Evolutionary conservation across 2,113 vertebrate species (phyloP), one percentile per base, ranked within the genome.

Genomic region (Bombycilla garrulus): DNA sequence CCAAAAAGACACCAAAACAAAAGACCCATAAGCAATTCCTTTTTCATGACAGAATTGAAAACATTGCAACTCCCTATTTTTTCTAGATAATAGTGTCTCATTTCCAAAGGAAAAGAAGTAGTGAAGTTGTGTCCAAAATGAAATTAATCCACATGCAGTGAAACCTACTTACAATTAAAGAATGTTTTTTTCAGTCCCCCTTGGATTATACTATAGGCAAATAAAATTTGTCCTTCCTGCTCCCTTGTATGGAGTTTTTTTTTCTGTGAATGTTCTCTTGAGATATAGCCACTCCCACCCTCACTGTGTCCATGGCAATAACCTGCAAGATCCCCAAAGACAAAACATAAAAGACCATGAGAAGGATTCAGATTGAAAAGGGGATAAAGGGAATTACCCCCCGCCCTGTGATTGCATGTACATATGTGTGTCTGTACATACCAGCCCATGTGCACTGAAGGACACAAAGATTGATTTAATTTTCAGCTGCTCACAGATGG

Each of bases 401-500:
- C 26, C n/a, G n/a, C n/a, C 4, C 38, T 38, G 4, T 0, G 5
- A 80, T 21, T 66, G 64, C 67, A 31, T 1, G 7, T n/a, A 57
- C 48, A 35, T 50, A 5, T 2, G 35, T 88, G 86, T 40, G 48
- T 71, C 58, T 76, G 60, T 15, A 56, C 72, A 31, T 4, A 42
- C 9, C 51, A 82, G 74, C 50, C 53, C 54, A 23, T 3, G 53
- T 28, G 47, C 38, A 66, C 38, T 31, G 33, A 87, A 90, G 79
- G 74, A 86, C 81, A 79, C 62, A 69, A 60, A 72, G 66, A 82
- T 0, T 51, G 60, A 74, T 62, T 83, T 40, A 44, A 81, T 81
- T 70, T 74, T 61, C 72, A 88, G 88, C 45, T 81, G 72, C 83
- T 91, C 83, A 53, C 83, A 85, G 89, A 94, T 47, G 86, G 77